Conservation (phyloP, 2,888 invertebrate genomes). For the Vesta saturnalis region DNA sequence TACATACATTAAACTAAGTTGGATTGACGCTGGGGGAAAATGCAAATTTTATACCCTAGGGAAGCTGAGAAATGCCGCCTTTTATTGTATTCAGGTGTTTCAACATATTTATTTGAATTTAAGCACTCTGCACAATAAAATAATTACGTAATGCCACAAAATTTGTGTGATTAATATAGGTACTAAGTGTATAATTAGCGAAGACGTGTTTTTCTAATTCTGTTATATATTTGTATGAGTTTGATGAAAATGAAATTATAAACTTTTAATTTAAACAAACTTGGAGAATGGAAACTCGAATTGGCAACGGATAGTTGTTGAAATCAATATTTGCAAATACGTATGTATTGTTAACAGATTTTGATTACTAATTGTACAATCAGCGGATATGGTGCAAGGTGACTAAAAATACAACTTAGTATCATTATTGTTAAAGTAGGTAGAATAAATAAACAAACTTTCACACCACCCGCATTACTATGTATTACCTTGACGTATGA, state of each 20-base stretch:
- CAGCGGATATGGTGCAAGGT: conserved; percentile 21
- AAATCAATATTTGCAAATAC: neutral
- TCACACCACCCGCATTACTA: conserved; percentile 43
- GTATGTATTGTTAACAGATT: neutral
- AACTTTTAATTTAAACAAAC: neutral
- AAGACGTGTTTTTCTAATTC: neutral
- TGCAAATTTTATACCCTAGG: conserved; percentile 45
- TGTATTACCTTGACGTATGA: conserved; percentile 42
- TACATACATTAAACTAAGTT: conserved; percentile 47
- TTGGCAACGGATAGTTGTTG: neutral
- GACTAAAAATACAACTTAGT: conserved; percentile 15
- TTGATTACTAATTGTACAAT: neutral
- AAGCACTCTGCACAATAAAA: conserved; percentile 22
- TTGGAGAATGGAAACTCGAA: neutral
- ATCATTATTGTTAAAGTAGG: conserved; percentile 22
- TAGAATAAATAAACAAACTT: conserved; percentile 29
- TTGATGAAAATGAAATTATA: neutral
- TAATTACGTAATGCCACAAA: conserved; percentile 13
- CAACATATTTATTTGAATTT: conserved; percentile 40
- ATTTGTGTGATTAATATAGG: conserved; percentile 16
- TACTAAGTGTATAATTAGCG: neutral
- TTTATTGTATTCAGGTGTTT: conserved; percentile 48
- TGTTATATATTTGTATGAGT: neutral
- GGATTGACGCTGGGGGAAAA: conserved; percentile 46
- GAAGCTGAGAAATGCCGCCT: conserved; percentile 33